Evolutionary conservation across 1,140 invertebrate species (phyloP).

Genomic region (Acromyrmex charruanus): DNA sequence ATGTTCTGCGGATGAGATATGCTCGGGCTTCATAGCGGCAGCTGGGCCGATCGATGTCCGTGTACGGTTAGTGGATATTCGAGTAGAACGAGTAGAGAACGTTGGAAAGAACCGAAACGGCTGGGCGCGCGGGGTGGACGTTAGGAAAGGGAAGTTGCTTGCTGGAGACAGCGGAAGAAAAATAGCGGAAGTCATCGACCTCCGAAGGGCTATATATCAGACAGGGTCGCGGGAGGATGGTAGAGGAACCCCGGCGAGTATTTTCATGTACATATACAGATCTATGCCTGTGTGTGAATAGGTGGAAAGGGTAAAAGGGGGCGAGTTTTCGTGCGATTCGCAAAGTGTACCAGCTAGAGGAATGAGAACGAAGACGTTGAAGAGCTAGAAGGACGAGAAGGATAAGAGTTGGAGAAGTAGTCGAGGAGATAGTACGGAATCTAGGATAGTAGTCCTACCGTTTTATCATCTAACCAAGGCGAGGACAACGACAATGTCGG

Average conservation of each 20-base stretch:
- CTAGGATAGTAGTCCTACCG: slow-evolving; percentile 77
- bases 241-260: slow-evolving; percentile 38
- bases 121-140: slow-evolving; percentile 77
- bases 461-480: slow-evolving; percentile 77
- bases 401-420: slow-evolving; percentile 16
- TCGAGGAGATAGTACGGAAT: slow-evolving; percentile 63
- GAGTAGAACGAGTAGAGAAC: slow-evolving; percentile 63
- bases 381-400: slow-evolving; percentile 33
- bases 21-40: slow-evolving; percentile 48
- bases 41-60: slow-evolving; percentile 77
- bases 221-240: slow-evolving; percentile 84
- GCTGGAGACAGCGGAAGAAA: slow-evolving; percentile 89
- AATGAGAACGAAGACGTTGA: slow-evolving; percentile 62
- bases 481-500: slow-evolving; percentile 67
- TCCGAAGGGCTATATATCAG: slow-evolving; percentile 91
- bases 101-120: slow-evolving; percentile 75
- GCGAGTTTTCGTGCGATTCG: slow-evolving; percentile 64
- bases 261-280: slow-evolving; percentile 16
- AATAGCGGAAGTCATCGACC: slow-evolving; percentile 92
- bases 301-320: slow-evolving; percentile 80
- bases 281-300: slow-evolving; percentile 59
- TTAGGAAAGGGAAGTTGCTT: slow-evolving; percentile 85
- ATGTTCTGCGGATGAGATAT: slow-evolving; percentile 60
- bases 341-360: slow-evolving; percentile 70
- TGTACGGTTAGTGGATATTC: slow-evolving; percentile 77